phyloP scores from a whole-genome alignment of 2,888 invertebrate species.

The Auanema sp. region DNA sequence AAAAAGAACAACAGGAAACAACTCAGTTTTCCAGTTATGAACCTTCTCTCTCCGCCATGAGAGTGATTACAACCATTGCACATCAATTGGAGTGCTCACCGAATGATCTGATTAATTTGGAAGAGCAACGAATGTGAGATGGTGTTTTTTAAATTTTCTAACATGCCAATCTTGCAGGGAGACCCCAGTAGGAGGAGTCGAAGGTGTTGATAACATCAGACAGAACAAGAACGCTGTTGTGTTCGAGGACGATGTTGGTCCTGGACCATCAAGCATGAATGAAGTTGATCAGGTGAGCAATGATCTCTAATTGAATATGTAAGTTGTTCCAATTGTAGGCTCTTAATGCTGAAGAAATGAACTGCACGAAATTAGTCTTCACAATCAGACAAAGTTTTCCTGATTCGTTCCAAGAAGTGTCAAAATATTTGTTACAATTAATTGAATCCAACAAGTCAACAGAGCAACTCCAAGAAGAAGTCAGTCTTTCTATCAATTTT shows the following conservation, averaged over 20 bases:
- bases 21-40: background rate
- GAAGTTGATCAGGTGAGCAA: too few relatives aligned
- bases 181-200: too few relatives aligned
- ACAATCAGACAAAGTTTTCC: constrained; percentile 15
- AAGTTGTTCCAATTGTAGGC: background rate
- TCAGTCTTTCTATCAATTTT: constrained; percentile 9
- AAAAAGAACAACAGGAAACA: background rate
- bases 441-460: constrained; percentile 18
- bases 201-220: too few relatives aligned
- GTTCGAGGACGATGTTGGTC: too few relatives aligned
- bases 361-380: constrained; percentile 4
- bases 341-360: background rate
- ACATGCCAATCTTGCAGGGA: too few relatives aligned
- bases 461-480: constrained; percentile 43
- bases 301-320: background rate
- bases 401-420: constrained; percentile 8
- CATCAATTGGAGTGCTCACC: background rate
- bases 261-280: too few relatives aligned
- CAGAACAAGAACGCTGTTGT: too few relatives aligned
- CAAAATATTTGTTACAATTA: constrained; percentile 24
- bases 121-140: too few relatives aligned
- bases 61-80: background rate
- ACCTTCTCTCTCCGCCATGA: background rate
- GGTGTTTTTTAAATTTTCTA: too few relatives aligned
- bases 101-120: too few relatives aligned